Evolutionary conservation across 2,797 vertebrate species (phyloP), one percentile per base, ranked within the genome.

Genomic region (Pseudochirops corinnae): DNA sequence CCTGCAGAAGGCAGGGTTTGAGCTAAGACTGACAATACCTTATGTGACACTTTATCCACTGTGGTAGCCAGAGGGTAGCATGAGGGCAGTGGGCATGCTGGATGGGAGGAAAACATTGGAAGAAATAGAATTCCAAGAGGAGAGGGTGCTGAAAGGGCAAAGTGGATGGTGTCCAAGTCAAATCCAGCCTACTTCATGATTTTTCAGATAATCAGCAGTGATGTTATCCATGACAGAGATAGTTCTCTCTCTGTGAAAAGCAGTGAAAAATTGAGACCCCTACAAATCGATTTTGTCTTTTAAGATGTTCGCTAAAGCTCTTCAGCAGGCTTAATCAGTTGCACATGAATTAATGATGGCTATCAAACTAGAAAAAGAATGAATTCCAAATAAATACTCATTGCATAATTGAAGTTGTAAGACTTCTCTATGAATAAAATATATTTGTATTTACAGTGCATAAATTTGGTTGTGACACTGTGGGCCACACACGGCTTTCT

Each of bases 281-380:
- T 97, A 97, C 96, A 98, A 98, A 98, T 98, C 96, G 97, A 94
- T 98, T 98, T 98, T 98, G 97, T 98, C 98, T 98, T 97, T 95
- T 97, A 91, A 98, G 97, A 97, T 97, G 97, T 98, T 98, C 98
- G 90, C 97, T 97, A 97, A 98, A 97, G 96, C 97, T 98, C 98
- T 98, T 98, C 97, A 98, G 97, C 97, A 96, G 96, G 96, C 97
- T 98, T 98, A 98, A 99, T 99, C 98, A 98, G 98, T 97, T 98
- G 98, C 98, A 97, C 98, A 99, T 99, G 98, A 99, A 99, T 99
- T 99, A 99, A 98, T 99, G 98, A 99, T 98, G 96, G 98, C 95
- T 98, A 98, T 98, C 98, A 99, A 99, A 98, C 98, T 94, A 94
- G 97, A 94, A 91, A 96, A 96, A 98, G 98, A 98, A 98, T 98